Evolutionary conservation across 2,113 vertebrate species (phyloP), one percentile per base, ranked within the genome.

Genomic region (Lipophrys pholis): DNA sequence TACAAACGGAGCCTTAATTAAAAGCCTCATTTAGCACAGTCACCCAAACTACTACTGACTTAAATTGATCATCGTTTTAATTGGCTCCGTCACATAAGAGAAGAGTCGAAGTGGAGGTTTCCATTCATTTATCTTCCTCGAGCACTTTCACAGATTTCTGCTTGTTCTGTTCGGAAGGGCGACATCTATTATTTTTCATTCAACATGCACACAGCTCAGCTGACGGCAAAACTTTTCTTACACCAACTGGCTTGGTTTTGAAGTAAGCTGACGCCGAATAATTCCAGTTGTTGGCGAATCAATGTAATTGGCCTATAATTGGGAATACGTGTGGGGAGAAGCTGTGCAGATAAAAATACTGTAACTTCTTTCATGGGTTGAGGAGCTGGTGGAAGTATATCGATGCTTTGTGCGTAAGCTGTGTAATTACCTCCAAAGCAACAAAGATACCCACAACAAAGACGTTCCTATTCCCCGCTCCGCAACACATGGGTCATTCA

Each of bases 61-160:
- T 40, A 36, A 55, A 83, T 76, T 17, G 0, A 75, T 81, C 41
- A 1, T 79, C 56, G 53, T 72, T 64, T 65, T 83, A 79, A 83
- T 70, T 68, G 56, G 53, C 55, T 5, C 17, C 62, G 61, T 62
- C 35, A 0, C 14, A 1, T 6, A 62, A 42, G 58, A 68, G 9
- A 10, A 67, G 6, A 42, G 12, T 42, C 36, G 10, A 16, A 45
- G 42, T 42, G 42, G 8, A 7, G 53, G 16, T 65, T 41, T 48
- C 21, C 40, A 35, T 49, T 63, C 0, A 65, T 72, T 58, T 54
- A 21, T 49, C 41, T 17, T 38, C 45, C 5, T 5, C 0, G 8
- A 36, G 21, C 38, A 50, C 21, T 60, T 56, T 53, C 17, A 2
- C 16, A 3, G 38, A 48, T 60, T 56, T 59, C 62, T 57, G 43